Evolutionary conservation across 2,888 invertebrate genomes (phyloP), one percentile per base, ranked within the genome.

Genomic region (Lacanobia wlatinum): DNA sequence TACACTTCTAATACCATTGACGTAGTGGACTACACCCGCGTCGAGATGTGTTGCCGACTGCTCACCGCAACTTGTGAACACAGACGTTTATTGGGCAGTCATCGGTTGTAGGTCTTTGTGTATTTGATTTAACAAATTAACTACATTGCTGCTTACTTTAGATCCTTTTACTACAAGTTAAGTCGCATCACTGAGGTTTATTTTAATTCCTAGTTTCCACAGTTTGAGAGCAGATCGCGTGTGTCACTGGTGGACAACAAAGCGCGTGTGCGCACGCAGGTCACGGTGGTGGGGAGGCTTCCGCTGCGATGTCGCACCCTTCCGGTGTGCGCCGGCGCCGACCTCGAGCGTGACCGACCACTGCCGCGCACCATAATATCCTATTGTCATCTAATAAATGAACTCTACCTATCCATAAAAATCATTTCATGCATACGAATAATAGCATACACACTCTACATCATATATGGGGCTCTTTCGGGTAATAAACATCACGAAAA

Each of bases 291-390:
- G 91, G 90, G 93, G 93, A 91, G 92, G 90, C 82, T 92, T 95
- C 95, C 95, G 94, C 92, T 87, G 89, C 78, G 87, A 83, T 92
- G 94, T 92, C 95, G 94, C 96, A 92, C 96, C 96, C 96, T 95
- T 95, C 96, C 93, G 94, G 93, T 89, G 84, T 91, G 93, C 92
- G 93, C 92, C 90, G 88, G 94, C 93, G 92, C 92, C 87, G 84
- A 85, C 88, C 80, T 88, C 87, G 89, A 92, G 92, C 95, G 94
- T 94, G 94, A 95, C 95, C 89, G 87, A 87, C 88, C 87, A 88
- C 78, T 83, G 85, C 84, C 82, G 77, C 65, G 76, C 86, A 87
- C 86, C 84, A 89, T 92, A 90, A 91, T 91, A 88, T 87, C 71
- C 92, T 90, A 94, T 94, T 94, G 93, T 94, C 90, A 91, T 93